A percentile compares a stretch with the other conserved stretches of the same genome.
Conservation (phyloP, 2,888 invertebrate species). For the Eupithecia centaureata region DNA sequence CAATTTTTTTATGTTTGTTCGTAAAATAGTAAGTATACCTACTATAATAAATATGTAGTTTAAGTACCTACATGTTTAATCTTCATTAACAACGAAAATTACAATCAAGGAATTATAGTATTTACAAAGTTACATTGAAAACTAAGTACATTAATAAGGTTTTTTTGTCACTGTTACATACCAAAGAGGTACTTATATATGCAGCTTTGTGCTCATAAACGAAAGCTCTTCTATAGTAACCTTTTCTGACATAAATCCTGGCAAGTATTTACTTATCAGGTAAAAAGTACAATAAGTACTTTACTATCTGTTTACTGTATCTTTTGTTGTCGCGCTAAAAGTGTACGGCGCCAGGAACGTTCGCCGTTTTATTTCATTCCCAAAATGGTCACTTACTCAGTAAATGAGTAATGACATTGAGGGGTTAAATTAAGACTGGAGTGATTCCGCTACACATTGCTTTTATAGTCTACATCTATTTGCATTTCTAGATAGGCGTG, state of each 20-base stretch:
- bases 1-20: no score
- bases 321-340: slow-evolving; percentile 50
- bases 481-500: not conserved
- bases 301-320: slow-evolving; percentile 38
- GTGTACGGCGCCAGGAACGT: slow-evolving; percentile 66
- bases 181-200: no score
- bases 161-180: not conserved
- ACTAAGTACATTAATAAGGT: not conserved
- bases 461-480: no score
- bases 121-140: no score
- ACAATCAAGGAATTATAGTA: no score
- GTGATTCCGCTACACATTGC: slow-evolving; percentile 17
- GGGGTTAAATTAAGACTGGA: slow-evolving; percentile 58
- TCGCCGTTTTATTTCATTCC: slow-evolving; percentile 67
- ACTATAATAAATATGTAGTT: no score
- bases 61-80: no score
- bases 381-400: slow-evolving; percentile 60
- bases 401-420: slow-evolving; percentile 69
- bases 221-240: not conserved
- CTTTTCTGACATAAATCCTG: not conserved
- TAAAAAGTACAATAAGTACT: not conserved
- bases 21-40: no score
- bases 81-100: no score
- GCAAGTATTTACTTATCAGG: not conserved
- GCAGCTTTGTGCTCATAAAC: not conserved